A percentile compares a stretch with the other conserved stretches of the same genome.
Conservation (phyloP, 2,113 vertebrate genomes). For the Sceloporus undulatus region DNA sequence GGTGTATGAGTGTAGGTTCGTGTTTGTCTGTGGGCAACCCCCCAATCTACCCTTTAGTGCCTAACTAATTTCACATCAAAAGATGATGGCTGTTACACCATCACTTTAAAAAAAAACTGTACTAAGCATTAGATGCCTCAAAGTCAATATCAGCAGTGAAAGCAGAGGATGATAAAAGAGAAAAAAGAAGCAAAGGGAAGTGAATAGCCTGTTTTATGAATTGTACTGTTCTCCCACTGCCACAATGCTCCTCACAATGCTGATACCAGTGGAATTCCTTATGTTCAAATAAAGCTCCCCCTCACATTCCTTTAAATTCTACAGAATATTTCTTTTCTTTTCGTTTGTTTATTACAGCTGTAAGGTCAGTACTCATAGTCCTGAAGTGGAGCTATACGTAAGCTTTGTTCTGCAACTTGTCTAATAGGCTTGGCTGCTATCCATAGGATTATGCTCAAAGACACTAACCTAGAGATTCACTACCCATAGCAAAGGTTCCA, state of each 20-base stretch:
- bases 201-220: not conserved
- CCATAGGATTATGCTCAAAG: constrained; percentile 44
- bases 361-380: not conserved
- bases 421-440: constrained; percentile 57
- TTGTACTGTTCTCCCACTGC: not conserved
- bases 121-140: not conserved
- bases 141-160: not conserved
- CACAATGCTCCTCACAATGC: not conserved
- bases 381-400: not conserved
- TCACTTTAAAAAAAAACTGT: not conserved
- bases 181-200: not conserved
- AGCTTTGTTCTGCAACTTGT: constrained; percentile 47
- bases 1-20: too few relatives aligned
- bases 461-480: constrained; percentile 22
- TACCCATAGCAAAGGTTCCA: not conserved
- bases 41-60: too few relatives aligned
- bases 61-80: not conserved
- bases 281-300: constrained; percentile 19
- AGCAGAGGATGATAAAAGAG: not conserved
- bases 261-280: constrained; percentile 3
- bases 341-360: constrained; percentile 52
- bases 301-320: constrained; percentile 3
- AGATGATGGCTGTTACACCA: not conserved
- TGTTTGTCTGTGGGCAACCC: too few relatives aligned
- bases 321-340: constrained; percentile 30